Evolutionary conservation across 2,888 invertebrate species (phyloP), one percentile per base, ranked within the genome.

Genomic region (Dione juno): DNA sequence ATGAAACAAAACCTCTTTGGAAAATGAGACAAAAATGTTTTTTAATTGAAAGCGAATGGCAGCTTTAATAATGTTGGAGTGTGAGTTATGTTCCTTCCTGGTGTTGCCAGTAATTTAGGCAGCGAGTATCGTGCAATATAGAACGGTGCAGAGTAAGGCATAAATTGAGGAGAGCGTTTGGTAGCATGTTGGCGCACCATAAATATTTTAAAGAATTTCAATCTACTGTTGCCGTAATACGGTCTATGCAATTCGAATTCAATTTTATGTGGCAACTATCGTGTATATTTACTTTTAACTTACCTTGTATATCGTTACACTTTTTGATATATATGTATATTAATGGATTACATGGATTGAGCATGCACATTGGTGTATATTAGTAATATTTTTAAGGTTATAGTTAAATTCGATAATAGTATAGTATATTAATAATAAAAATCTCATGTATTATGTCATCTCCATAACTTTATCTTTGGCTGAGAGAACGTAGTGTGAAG

Each of bases 1-100:
- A 90, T 88, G 86, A 89, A 89, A 91, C 87, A 88, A 90, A 89
- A 88, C 85, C 81, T 80, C 84, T 84, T 85, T 84, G 79, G 79
- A 84, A 82, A 81, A 83, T 80, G 79, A 83, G 84, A 87, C 83
- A 84, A 87, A 88, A 87, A 85, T 84, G 84, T 84, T 83, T 80
- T 84, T 80, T 82, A 85, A 86, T 85, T 84, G 80, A 79, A 82
- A 78, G 79, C 77, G 77, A 82, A 82, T 77, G 77, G 72, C 63
- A 74, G 74, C 76, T 78, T 79, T 80, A 79, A 75, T 77, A 76
- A 76, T 68, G 74, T 63, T 74, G 66, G 72, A 73, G 71, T 72
- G 75, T 75, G 77, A 77, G 72, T 75, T 75, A 77, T 77, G 73
- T 74, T 72, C 74, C 66, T 70, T 73, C 59, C 75, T 72, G 70